Base-by-base conservation (phyloP, 2,888 invertebrate species). In the Aphrophora alni region DNA sequence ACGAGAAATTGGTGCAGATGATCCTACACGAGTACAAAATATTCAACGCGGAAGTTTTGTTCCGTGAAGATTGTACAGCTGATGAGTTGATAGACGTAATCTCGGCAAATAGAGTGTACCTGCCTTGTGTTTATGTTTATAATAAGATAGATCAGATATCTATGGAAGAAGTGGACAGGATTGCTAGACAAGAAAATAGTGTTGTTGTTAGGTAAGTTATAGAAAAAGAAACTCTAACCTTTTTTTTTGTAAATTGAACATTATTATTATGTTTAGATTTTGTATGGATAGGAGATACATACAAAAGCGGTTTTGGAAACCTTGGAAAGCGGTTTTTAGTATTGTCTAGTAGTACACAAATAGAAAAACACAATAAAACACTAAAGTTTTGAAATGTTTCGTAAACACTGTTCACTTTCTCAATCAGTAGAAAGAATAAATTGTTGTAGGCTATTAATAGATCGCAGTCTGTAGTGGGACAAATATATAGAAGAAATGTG, bases 61-160 rank as follows among this genome's bases (percentile, higher is more conserved):
- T 99, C 89, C 92, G 99, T 70, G 99, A 99, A 88, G 99, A 99
- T 89, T 96, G 95, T 87, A 94, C 94, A 0, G 93, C 97, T 0
- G 99, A 99, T 89, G 99, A 99, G 87, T 92, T 99, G 86, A 99
- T 99, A 85, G 99, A 99, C 90, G 98, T 99, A 77, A 97, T 99
- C 85, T 94, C 96, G 76, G 98, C 96, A 12, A 98, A 98, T 90
- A 92, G 98, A 83, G 96, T 97, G 38, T 98, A 99, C 89, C 91
- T 99, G 87, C 98, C 98, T 78, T 99, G 99, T 88, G 89, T 99
- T 79, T 99, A 99, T 90, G 98, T 99, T 79, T 99, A 99, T 90
- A 99, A 99, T 90, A 99, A 99, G 92, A 98, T 99, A 86, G 99
- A 99, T 93, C 98, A 99, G 90, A 97, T 99, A 86, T 97, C 98